Conservation (phyloP, 30 jellyfish, hydroid and myxozoan genomes). For the Turritopsis rubra region DNA sequence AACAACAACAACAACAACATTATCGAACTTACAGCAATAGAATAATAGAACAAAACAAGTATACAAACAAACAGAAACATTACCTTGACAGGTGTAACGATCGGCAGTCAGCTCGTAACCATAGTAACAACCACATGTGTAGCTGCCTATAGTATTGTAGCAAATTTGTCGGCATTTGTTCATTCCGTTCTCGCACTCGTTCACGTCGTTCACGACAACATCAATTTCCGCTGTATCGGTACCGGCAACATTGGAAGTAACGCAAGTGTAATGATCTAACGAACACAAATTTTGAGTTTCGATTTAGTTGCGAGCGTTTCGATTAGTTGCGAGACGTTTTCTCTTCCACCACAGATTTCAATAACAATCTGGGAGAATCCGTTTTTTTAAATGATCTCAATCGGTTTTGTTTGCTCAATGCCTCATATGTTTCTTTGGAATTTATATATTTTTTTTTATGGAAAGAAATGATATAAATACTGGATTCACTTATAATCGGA, state of each 20-base stretch:
- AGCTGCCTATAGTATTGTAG: conserved; percentile 75
- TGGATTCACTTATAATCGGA: too few species aligned
- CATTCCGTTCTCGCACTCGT: conserved; percentile 53
- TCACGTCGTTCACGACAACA: conserved; percentile 60
- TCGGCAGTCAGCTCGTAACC: conserved; percentile 56
- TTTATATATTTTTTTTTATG: too few species aligned
- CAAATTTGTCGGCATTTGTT: conserved; percentile 67
- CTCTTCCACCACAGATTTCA: too few species aligned
- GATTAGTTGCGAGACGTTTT: too few species aligned
- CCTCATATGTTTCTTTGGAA: too few species aligned
- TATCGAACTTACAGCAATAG: too few species aligned
- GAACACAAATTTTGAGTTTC: background rate
- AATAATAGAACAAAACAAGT: too few species aligned
- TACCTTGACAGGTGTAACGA: conserved; percentile 67
- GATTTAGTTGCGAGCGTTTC: background rate
- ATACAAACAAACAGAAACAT: background rate
- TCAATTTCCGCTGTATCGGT: conserved; percentile 63
- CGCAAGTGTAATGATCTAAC: conserved; percentile 51
- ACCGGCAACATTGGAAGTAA: conserved; percentile 84
- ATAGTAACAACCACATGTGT: conserved; percentile 60
- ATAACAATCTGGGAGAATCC: too few species aligned
- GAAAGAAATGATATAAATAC: too few species aligned
- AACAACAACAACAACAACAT: background rate
- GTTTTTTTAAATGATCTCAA: too few species aligned
- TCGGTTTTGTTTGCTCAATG: too few species aligned